Evolutionary conservation across 2,888 invertebrate genomes (phyloP).

Genomic region (Fragum whitleyi): DNA sequence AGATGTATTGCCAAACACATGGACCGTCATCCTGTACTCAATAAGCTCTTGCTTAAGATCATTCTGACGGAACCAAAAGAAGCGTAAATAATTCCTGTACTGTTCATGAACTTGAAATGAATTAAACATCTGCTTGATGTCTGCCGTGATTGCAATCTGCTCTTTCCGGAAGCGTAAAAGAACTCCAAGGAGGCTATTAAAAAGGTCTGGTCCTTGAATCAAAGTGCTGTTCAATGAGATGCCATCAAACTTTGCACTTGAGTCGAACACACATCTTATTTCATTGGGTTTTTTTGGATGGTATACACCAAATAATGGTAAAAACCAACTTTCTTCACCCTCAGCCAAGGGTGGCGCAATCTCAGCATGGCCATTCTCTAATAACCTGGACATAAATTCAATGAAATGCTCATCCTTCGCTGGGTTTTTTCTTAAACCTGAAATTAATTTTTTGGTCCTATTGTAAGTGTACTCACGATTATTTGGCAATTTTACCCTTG

Average conservation of each 20-base stretch:
- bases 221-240: constrained; percentile 58
- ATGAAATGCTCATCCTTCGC: constrained; percentile 21
- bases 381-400: constrained; percentile 14
- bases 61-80: constrained; percentile 49
- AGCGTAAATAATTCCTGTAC: constrained; percentile 54
- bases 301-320: constrained; percentile 52
- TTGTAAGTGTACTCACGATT: background rate
- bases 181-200: constrained; percentile 58
- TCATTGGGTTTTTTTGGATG: constrained; percentile 42
- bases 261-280: constrained; percentile 64
- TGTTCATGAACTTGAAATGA: constrained; percentile 52
- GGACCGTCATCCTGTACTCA: constrained; percentile 14
- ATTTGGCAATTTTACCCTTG: background rate
- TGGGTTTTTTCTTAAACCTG: too few relatives aligned
- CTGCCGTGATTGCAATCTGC: constrained; percentile 47
- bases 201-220: constrained; percentile 56
- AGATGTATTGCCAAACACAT: constrained; percentile 16
- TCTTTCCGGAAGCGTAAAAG: constrained; percentile 58
- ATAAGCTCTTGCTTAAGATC: constrained; percentile 1
- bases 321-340: constrained; percentile 57
- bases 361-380: constrained; percentile 34
- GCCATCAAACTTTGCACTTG: constrained; percentile 52
- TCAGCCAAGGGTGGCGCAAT: background rate
- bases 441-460: too few relatives aligned
- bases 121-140: constrained; percentile 66